Evolutionary conservation across 2,797 vertebrate species (phyloP), one percentile per base, ranked within the genome.

Genomic region (Sebastes alutus): DNA sequence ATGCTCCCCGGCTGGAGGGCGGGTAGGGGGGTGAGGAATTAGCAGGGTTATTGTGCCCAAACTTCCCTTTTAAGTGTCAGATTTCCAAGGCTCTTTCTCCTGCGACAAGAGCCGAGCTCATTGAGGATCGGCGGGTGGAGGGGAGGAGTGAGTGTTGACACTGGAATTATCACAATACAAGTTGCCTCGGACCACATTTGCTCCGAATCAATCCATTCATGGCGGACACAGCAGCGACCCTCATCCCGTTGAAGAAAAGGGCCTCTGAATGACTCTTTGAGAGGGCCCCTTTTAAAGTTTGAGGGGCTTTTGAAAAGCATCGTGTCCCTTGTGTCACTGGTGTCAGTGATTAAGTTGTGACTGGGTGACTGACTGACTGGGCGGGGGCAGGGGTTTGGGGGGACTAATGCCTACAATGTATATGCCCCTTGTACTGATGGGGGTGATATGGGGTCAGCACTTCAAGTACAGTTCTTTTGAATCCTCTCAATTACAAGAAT

Each of bases 211-310:
- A 49, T 73, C 83, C 81, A 88, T 91, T 90, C 80, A 88, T n/a
- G 2, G 80, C 49, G 2, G 75, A 81, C 73, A 9, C 80, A 7
- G 58, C 8, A 7, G 55, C 8, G 30, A 72, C 80, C 85, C 70
- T 81, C 71, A 7, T 83, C 73, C 80, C 54, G 18, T 22, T 87
- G 77, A 81, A 77, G 25, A 18, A 30, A 32, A 25, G 11, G 25
- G 46, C 29, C 38, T 63, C 68, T 94, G 91, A 95, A 94, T 92
- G 88, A 88, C 29, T 27, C 92, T 89, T 94, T 95, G 83, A 92
- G 81, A 74, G 16, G 25, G 32, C 46, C 13, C 29, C 65, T 77
- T 93, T 92, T 93, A 87, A 93, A 78, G 92, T 89, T 77, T 22
- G 89, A 89, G 77, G 87, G 87, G 62, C 78, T 80, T 88, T 90